These are phyloP conservation scores for Halcyon badia DNA, from an alignment of 2,797 vertebrate species.

Conservation along the genomic window DNA sequence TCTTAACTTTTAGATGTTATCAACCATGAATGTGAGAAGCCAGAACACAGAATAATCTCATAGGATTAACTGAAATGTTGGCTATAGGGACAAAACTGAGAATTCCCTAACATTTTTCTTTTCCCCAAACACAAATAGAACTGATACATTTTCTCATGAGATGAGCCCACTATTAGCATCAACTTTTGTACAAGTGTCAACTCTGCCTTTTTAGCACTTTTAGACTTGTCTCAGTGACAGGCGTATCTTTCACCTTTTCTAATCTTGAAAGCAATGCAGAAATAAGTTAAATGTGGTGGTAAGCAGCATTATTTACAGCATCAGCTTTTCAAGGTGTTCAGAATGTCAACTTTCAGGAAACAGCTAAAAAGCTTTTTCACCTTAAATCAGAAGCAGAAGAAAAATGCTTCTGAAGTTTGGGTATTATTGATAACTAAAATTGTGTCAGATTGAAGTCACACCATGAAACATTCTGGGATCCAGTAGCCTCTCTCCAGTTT, in stretches of 20 bases:
- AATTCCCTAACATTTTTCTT: neutral
- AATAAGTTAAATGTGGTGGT: neutral
- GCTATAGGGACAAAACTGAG: neutral
- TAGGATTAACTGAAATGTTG: neutral
- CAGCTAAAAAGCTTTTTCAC: neutral
- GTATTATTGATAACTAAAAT: neutral
- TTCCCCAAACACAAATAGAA: neutral
- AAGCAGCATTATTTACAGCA: neutral
- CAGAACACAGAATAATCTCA: conserved; percentile 8
- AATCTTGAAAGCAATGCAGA: neutral
- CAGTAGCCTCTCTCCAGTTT: neutral
- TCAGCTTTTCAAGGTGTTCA: neutral
- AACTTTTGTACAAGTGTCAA: neutral
- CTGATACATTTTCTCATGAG: neutral
- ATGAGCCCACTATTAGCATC: neutral
- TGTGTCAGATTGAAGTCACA: neutral
- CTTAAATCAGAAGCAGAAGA: neutral
- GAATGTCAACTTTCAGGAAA: neutral
- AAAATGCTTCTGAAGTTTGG: neutral
- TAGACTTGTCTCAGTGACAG: neutral
- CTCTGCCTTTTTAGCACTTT: conserved; percentile 43
- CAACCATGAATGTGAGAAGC: conserved; percentile 8
- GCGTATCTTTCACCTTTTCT: neutral
- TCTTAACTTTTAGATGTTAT: neutral
- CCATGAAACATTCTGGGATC: fast-evolving